phyloP scores from a whole-genome alignment of 2,797 vertebrate genomes.

The Pangasius larnaudii region DNA sequence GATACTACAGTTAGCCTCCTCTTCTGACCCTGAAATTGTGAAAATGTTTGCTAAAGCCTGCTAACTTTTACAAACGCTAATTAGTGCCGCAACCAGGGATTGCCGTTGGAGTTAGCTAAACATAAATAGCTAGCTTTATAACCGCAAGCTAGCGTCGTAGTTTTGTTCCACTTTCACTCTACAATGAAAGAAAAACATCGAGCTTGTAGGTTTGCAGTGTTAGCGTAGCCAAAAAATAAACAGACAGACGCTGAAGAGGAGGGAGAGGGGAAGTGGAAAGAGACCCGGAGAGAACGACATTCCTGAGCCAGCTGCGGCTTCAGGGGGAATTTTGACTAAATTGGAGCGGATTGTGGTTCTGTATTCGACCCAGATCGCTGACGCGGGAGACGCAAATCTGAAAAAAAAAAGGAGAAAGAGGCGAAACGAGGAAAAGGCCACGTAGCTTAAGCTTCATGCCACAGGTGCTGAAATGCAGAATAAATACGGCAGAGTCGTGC shows the following conservation, averaged over 20 bases:
- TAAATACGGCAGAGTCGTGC: neutral
- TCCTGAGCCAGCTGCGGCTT: constrained; percentile 81
- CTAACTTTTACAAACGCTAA: neutral
- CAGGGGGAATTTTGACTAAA: constrained; percentile 76
- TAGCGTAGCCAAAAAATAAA: neutral
- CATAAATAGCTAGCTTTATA: neutral
- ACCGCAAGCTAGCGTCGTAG: neutral
- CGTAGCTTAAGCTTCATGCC: neutral
- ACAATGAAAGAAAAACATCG: neutral
- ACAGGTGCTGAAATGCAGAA: constrained; percentile 35
- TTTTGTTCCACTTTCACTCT: neutral
- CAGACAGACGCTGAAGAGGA: constrained; percentile 28
- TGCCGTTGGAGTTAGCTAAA: neutral
- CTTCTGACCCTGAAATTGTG: neutral
- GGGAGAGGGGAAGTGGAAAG: constrained; percentile 55
- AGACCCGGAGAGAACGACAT: constrained; percentile 70
- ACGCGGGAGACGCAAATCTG: constrained; percentile 22
- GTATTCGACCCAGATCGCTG: constrained; percentile 61
- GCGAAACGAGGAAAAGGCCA: neutral
- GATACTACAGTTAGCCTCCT: neutral
- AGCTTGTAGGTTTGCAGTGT: neutral
- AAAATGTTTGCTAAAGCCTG: neutral
- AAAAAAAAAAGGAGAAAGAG: neutral
- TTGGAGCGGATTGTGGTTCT: constrained; percentile 66
- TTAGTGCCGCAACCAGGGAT: neutral